Evolutionary conservation across 2,888 invertebrate species (phyloP).

Genomic region (Ectropis crepuscularia): DNA sequence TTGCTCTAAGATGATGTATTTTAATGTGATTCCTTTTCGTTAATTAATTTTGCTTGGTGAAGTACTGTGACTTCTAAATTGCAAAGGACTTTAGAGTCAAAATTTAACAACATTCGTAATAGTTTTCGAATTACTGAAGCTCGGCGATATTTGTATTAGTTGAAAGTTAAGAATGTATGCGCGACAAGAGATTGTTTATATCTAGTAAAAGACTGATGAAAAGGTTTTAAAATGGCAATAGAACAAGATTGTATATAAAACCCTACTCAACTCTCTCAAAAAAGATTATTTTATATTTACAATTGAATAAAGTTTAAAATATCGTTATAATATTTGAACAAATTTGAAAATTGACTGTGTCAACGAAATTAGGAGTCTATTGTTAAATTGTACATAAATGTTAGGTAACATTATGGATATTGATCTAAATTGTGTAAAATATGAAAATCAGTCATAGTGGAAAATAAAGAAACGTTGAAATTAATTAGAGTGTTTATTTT

Average conservation of each 20-base stretch:
- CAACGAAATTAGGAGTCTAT: slow-evolving; percentile 35
- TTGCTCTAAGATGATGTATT: not conserved
- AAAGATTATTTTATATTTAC: slow-evolving; percentile 18
- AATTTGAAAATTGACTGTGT: slow-evolving; percentile 35
- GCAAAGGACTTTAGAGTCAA: not conserved
- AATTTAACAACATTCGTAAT: not conserved
- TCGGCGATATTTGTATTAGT: slow-evolving; percentile 2
- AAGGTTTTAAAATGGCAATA: slow-evolving; percentile 47
- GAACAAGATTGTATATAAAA: slow-evolving; percentile 46
- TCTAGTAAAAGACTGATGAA: slow-evolving; percentile 75
- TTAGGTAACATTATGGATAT: slow-evolving; percentile 26
- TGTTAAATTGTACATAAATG: slow-evolving; percentile 33
- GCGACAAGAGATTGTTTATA: slow-evolving; percentile 35
- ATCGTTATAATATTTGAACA: slow-evolving; percentile 13
- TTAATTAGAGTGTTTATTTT: slow-evolving; percentile 13
- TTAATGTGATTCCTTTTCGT: slow-evolving; percentile 10
- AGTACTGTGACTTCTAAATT: not conserved
- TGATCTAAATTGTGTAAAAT: slow-evolving; percentile 35
- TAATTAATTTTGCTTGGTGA: not conserved
- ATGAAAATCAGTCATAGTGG: slow-evolving; percentile 31
- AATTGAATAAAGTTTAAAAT: slow-evolving; percentile 7
- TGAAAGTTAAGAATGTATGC: slow-evolving; percentile 15
- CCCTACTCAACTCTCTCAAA: slow-evolving; percentile 29
- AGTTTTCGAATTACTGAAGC: too few species aligned
- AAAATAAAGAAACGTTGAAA: slow-evolving; percentile 43